Evolutionary conservation across 2,797 vertebrate genomes (phyloP).

Genomic region (Malurus leucopterus): DNA sequence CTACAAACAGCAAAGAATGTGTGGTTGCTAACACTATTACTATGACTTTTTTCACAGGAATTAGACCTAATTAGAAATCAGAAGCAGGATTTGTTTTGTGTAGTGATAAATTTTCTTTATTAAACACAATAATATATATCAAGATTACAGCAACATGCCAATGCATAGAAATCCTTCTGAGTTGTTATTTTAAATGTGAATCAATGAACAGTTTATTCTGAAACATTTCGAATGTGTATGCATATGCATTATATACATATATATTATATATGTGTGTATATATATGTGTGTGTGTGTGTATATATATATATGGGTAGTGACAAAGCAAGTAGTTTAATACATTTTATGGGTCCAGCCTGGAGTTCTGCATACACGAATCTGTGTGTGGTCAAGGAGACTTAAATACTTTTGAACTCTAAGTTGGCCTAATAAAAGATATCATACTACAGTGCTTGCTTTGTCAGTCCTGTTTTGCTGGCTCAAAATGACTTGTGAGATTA

Average conservation of each 20-base stretch:
- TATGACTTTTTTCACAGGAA: background rate
- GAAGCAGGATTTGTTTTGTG: background rate
- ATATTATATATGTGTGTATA: background rate
- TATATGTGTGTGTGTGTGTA: background rate
- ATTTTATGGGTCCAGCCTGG: slow-evolving; percentile 27
- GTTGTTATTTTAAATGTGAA: slow-evolving; percentile 32
- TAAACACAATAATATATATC: background rate
- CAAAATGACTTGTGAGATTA: slow-evolving; percentile 56
- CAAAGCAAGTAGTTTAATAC: slow-evolving; percentile 43
- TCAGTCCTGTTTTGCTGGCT: slow-evolving; percentile 53
- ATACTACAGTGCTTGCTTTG: slow-evolving; percentile 61
- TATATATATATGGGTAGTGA: background rate
- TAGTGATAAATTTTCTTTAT: background rate
- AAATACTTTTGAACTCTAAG: slow-evolving; percentile 56
- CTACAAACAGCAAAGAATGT: background rate
- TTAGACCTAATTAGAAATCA: background rate
- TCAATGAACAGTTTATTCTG: slow-evolving; percentile 19
- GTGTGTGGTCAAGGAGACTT: slow-evolving; percentile 43
- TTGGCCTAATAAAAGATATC: slow-evolving; percentile 62
- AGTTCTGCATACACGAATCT: slow-evolving; percentile 24
- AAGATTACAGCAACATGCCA: background rate
- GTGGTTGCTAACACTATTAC: background rate
- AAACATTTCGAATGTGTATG: background rate
- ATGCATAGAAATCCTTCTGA: slow-evolving; percentile 15
- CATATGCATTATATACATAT: background rate